Evolutionary conservation across 2,797 vertebrate genomes (phyloP), one percentile per base, ranked within the genome.

Genomic region (Danio jaintianensis): DNA sequence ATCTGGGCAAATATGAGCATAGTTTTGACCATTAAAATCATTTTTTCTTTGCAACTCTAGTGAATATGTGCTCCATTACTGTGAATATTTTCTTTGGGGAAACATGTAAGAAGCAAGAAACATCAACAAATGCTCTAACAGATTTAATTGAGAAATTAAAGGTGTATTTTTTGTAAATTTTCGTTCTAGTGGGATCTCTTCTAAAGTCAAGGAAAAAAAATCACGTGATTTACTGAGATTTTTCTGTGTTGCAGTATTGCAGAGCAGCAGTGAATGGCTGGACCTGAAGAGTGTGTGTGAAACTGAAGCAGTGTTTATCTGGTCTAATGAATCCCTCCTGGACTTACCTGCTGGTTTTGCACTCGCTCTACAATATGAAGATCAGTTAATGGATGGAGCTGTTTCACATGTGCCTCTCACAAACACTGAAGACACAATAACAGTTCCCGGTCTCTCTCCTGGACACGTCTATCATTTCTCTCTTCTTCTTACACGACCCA

Each of bases 381-480:
- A 82, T 20, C 9, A 11, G 9, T 67, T 48, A 10, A 48, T 67
- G 7, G 45, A 20, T 9, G 76, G 4, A 75, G 20, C 45, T 1
- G 0, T 16, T 20, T 63, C 79, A 20, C 8, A 72, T 22, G 40
- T 50, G 69, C 43, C 4, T 1, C 16, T 75, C 7, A 40, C 7
- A 55, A 67, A 75, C 73, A 80, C 73, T 47, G 48, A 40, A 42
- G 52, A 76, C 36, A 78, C 83, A 78, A 89, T 89, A 75, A 88
- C 84, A 56, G 89, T 96, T 83, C 69, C 83, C n/a, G 91, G 88
- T 4, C 88, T 98, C 79, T 94, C 86, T 86, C 94, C 96, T 69
- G 96, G 95, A n/a, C 89, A 90, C 70, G 7, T 75, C 53, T 97
- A 96, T 75, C 91, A 85, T 13, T 94, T 97, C 87, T 91, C 93